These are phyloP conservation scores for Ictalurus punctatus DNA, from an alignment of 2,113 vertebrate species.

Conservation along the genomic window DNA sequence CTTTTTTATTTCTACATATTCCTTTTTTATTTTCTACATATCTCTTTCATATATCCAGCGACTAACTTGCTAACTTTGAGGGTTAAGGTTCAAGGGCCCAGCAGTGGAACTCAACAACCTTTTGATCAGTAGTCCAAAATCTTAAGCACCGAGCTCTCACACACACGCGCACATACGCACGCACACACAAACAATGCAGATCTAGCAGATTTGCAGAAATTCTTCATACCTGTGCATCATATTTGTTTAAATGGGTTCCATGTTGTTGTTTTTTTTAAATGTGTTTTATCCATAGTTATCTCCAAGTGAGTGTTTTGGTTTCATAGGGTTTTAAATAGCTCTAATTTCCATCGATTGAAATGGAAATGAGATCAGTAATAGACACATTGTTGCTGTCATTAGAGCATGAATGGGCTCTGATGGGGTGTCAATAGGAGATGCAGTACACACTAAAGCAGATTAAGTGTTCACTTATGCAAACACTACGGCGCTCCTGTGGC, in stretches of 20 bases:
- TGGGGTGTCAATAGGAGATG: conserved; percentile 38
- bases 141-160: no score
- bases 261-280: not conserved
- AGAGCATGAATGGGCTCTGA: conserved; percentile 35
- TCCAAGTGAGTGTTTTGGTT: conserved; percentile 10
- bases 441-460: conserved; percentile 38
- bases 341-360: conserved; percentile 47
- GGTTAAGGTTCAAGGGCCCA: no score
- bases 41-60: not conserved
- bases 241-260: not conserved
- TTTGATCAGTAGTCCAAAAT: no score
- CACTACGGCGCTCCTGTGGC: conserved; percentile 9
- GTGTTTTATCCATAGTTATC: not conserved
- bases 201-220: not conserved
- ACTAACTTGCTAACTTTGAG: no score
- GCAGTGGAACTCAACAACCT: no score
- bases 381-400: conserved; percentile 43
- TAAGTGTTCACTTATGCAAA: conserved; percentile 35
- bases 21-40: no score
- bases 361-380: conserved; percentile 44
- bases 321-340: conserved; percentile 28
- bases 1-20: not conserved
- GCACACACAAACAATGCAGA: no score
- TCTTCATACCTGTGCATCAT: not conserved
- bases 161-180: no score